Conservation (phyloP, 2,113 vertebrate species). For the Sarotherodon lohbergeri region DNA sequence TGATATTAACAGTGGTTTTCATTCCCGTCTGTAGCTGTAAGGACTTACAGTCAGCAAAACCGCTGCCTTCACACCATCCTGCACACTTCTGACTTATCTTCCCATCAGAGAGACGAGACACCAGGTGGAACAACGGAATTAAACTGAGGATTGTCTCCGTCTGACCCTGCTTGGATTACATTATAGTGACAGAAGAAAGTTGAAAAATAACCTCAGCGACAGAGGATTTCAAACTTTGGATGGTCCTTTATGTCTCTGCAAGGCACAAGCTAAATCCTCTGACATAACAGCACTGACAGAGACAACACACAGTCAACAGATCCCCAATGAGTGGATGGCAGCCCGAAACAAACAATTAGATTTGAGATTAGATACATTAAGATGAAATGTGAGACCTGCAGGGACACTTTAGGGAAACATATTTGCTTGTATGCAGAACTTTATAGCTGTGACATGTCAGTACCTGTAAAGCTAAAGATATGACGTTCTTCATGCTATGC, state of each 20-base stretch:
- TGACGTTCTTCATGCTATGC: neutral
- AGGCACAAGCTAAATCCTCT: conserved; percentile 41
- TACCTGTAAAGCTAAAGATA: neutral
- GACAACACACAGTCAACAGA: conserved; percentile 32
- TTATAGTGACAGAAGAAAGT: neutral
- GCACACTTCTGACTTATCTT: neutral
- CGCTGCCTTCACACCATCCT: neutral
- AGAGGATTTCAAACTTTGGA: conserved; percentile 34
- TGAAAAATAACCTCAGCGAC: conserved; percentile 4
- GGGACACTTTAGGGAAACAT: neutral
- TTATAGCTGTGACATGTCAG: neutral
- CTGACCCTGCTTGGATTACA: neutral
- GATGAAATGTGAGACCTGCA: neutral
- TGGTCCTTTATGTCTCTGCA: conserved; percentile 43
- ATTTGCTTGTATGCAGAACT: neutral
- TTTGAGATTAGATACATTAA: neutral
- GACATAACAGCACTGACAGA: conserved; percentile 42
- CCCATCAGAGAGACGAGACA: neutral
- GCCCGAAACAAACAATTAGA: conserved; percentile 3
- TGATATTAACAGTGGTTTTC: neutral
- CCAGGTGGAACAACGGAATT: neutral
- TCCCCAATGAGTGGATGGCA: conserved; percentile 9
- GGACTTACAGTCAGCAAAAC: neutral
- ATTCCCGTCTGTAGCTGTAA: neutral
- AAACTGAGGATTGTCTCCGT: neutral